Base-by-base conservation (phyloP, 2,888 invertebrate species). In the Acleris holmiana region DNA sequence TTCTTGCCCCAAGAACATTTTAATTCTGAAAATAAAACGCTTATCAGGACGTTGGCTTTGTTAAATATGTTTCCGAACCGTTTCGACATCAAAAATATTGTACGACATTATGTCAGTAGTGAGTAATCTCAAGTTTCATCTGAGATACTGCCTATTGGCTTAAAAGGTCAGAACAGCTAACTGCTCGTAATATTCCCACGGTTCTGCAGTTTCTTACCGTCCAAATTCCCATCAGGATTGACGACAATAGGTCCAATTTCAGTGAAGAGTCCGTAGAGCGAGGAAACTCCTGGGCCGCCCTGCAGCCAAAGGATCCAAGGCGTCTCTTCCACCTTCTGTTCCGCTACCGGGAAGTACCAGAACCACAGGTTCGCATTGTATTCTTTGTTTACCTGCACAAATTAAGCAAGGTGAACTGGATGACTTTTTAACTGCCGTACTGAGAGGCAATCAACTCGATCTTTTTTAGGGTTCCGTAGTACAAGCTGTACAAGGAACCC, bases 361-460 rank as follows among this genome's bases (percentile, higher is more conserved):
- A 97, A 97, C 93, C 96, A 97, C 69, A 96, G 89, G 80, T 97
- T 97, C 7, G 97, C 95, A 77, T 96, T 94, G 80, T 93, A 95
- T 57, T 94, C 88, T 80, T 96, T 95, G 83, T 97, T 95, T 1
- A 97, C 97, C 69, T 97, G 72, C 10, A 8, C 13, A 47, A 47
- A 46, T 46, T 7, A 8, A 46, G 1, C 8, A 48, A 19, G 7
- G 48, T 48, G 3, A 7, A 46, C 7, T 18, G 17, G 18, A 4
- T 40, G 2, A 40, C 13, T 15, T 15, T 25, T 7, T 29, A 29
- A 29, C 8, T 8, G 29, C 25, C 25, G 8, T 29, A 29, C 29
- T 2, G n/a, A n/a, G n/a, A n/a, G n/a, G n/a, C n/a, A n/a, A n/a
- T n/a, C n/a, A n/a, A n/a, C n/a, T n/a, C n/a, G n/a, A n/a, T n/a